phyloP scores from a whole-genome alignment of 2,797 vertebrate genomes.

The Labeo calbasu region DNA sequence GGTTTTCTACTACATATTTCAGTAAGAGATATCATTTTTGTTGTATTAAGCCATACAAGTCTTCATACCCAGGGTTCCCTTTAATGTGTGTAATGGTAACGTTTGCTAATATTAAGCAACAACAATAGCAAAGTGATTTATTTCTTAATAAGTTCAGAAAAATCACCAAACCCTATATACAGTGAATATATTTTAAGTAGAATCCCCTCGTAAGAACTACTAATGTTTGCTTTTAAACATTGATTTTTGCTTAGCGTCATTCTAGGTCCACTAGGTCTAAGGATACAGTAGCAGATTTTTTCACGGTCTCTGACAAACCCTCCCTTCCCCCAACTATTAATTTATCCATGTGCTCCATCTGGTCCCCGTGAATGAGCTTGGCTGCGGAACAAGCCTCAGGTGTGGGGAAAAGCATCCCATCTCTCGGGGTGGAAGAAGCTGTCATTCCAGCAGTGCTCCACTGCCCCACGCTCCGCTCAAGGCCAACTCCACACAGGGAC shows the following conservation, averaged over 20 bases:
- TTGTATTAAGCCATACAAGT: too few species aligned
- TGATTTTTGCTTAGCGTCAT: background rate
- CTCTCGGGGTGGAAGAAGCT: constrained; percentile 33
- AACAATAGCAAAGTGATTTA: too few species aligned
- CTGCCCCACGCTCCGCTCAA: constrained; percentile 3
- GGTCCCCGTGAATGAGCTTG: constrained; percentile 26
- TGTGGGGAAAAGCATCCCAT: constrained; percentile 31
- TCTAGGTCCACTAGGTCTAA: background rate
- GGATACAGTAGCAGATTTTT: constrained; percentile 8
- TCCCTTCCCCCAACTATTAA: constrained; percentile 19
- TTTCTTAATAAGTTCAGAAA: too few species aligned
- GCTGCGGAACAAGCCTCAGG: constrained; percentile 34
- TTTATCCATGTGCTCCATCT: constrained; percentile 40
- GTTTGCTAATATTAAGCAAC: too few species aligned
- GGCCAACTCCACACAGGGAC: constrained; percentile 8
- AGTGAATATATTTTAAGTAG: background rate
- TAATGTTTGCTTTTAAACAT: background rate
- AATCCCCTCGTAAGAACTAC: background rate
- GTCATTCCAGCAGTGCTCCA: constrained; percentile 34
- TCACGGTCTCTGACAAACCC: background rate
- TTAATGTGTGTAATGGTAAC: too few species aligned
- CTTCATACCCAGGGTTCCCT: too few species aligned
- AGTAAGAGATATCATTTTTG: too few species aligned
- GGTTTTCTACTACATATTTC: too few species aligned
- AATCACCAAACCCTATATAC: too few species aligned